Percentiles rank a stretch among this genome's conserved stretches.
These are phyloP conservation scores for Phaonia tiefii DNA, from an alignment of 2,888 invertebrate species.

Conservation along the genomic window DNA sequence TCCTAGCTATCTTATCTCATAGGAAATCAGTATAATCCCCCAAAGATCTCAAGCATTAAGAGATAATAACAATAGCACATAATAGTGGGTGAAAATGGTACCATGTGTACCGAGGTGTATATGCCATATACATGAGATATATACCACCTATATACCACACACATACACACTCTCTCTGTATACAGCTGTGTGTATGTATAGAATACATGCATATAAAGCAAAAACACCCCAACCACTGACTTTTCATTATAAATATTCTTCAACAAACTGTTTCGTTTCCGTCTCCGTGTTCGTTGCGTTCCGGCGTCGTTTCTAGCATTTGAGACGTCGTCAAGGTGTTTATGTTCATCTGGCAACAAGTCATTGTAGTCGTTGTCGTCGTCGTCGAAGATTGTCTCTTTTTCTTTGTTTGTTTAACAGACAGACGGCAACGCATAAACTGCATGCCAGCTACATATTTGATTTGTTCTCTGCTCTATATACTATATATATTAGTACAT, in stretches of 20 bases:
- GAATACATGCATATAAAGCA: not conserved
- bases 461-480: not conserved
- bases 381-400: too few species aligned
- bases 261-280: too few species aligned
- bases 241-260: not conserved
- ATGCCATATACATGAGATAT: conserved; percentile 11
- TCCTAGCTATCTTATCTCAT: conserved; percentile 12
- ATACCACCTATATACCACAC: conserved; percentile 15
- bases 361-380: too few species aligned
- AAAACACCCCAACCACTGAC: not conserved
- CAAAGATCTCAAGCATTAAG: not conserved
- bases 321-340: too few species aligned
- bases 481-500: not conserved
- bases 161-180: too few species aligned
- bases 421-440: conserved; percentile 45
- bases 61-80: conserved; percentile 5
- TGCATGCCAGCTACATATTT: not conserved
- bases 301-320: too few species aligned
- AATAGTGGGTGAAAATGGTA: conserved; percentile 50
- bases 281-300: too few species aligned
- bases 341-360: too few species aligned
- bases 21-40: conserved; percentile 18
- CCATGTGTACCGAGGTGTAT: not conserved
- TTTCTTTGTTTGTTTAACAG: conserved; percentile 38
- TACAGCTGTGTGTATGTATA: not conserved